These are phyloP conservation scores for Varroa destructor DNA, from an alignment of 1,140 invertebrate genomes.

Conservation along the genomic window DNA sequence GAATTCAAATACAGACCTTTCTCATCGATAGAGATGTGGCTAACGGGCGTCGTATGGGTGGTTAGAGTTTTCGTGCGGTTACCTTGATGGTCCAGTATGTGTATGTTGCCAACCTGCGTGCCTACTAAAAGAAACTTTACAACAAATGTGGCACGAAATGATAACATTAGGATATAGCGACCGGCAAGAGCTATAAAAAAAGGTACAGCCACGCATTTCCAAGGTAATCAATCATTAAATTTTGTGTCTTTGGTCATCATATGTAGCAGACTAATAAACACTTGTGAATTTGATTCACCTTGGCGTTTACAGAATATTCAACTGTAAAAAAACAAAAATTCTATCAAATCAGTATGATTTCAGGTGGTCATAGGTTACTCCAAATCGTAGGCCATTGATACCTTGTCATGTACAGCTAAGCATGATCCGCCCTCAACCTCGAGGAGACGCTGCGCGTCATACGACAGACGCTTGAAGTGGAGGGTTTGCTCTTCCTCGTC, in stretches of 20 bases:
- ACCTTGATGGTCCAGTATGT: conserved; percentile 81
- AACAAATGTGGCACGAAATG: conserved; percentile 30
- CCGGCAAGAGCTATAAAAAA: background rate
- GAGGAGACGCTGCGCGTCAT: conserved; percentile 2
- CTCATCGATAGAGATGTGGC: conserved; percentile 80
- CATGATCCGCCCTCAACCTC: background rate
- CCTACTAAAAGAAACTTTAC: conserved; percentile 76
- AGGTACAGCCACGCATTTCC: background rate
- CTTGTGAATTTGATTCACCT: too few species aligned
- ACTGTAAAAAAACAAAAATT: too few species aligned
- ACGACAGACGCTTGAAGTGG: conserved; percentile 7
- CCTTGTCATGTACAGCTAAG: conserved; percentile 17
- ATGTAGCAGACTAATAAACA: too few species aligned
- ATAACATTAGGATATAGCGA: background rate
- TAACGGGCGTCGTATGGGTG: conserved; percentile 70
- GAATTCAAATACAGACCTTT: conserved; percentile 44
- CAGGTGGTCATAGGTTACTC: too few species aligned
- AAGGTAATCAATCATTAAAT: background rate
- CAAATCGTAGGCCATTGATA: background rate
- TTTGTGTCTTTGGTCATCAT: too few species aligned
- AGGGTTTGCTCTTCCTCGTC: conserved; percentile 14
- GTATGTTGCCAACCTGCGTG: conserved; percentile 73
- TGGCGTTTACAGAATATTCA: too few species aligned
- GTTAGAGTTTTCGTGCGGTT: conserved; percentile 52
- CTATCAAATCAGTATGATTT: too few species aligned